Evolutionary conservation across 2,797 vertebrate genomes (phyloP).

Genomic region (Jordanella pulchra): DNA sequence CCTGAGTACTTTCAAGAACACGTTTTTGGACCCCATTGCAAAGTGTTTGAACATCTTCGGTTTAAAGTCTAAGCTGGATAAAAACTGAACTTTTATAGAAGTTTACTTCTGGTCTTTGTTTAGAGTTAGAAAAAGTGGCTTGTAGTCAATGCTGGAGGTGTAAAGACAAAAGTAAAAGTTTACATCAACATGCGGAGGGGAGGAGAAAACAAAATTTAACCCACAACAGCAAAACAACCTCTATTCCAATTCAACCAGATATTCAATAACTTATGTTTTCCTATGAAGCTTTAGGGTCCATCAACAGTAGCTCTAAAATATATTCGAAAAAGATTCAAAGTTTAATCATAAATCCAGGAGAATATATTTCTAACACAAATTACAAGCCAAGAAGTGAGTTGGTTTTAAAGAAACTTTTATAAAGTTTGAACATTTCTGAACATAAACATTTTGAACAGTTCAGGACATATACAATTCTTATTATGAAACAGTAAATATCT

Average conservation of each 20-base stretch:
- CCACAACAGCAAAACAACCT: not conserved
- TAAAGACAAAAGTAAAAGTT: not conserved
- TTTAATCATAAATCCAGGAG: not conserved
- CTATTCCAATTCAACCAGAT: not conserved
- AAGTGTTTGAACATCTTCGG: no score
- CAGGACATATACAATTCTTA: conserved; percentile 78
- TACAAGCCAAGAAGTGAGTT: not conserved
- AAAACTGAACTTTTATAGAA: no score
- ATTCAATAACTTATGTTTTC: no score
- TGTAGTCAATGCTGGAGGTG: not conserved
- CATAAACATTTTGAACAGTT: conserved; percentile 76
- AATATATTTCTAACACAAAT: not conserved
- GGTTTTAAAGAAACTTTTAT: conserved; percentile 78
- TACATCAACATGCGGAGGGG: not conserved
- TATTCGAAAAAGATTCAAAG: no score
- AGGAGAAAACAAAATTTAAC: not conserved
- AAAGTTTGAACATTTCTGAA: conserved; percentile 77
- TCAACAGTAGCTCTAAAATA: not conserved
- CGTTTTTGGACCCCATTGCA: no score
- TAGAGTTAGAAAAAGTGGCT: not conserved
- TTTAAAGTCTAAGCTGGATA: no score
- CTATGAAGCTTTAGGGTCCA: no score
- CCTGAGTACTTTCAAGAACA: no score
- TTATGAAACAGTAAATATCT: conserved; percentile 82
- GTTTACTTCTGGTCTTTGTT: not conserved